phyloP scores from a whole-genome alignment of 2,888 invertebrate genomes.

The Leptopilina syphax region DNA sequence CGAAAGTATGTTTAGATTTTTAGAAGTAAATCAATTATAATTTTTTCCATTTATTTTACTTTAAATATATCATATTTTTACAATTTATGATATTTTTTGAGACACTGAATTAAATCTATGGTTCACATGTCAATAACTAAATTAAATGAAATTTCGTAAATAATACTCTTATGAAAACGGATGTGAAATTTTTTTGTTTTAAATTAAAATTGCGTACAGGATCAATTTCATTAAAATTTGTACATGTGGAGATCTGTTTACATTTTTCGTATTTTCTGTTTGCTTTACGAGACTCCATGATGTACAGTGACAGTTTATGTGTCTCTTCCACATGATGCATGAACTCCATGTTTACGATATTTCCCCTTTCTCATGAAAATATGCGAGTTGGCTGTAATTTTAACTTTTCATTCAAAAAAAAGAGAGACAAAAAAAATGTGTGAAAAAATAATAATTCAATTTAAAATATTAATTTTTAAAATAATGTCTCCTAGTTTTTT shows the following conservation, averaged over 20 bases:
- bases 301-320: constrained; percentile 5
- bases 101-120: too few relatives aligned
- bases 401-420: neutral
- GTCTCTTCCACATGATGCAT: constrained; percentile 23
- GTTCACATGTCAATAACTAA: too few relatives aligned
- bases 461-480: neutral
- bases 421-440: too few relatives aligned
- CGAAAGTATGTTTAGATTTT: too few relatives aligned
- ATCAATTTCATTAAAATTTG: constrained; percentile 18
- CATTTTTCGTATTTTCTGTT: constrained; percentile 12
- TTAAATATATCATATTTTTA: too few relatives aligned
- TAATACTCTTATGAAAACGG: neutral
- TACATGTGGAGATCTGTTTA: constrained; percentile 1
- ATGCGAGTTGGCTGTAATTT: neutral
- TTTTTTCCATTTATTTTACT: too few relatives aligned
- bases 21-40: too few relatives aligned
- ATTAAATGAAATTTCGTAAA: too few relatives aligned
- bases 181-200: neutral
- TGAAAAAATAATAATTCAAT: neutral
- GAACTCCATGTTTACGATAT: constrained; percentile 12
- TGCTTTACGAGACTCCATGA: neutral
- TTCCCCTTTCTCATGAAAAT: constrained; percentile 18
- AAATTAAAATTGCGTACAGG: constrained; percentile 14
- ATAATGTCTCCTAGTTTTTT: too few relatives aligned
- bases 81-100: too few relatives aligned